Evolutionary conservation across 2,888 invertebrate species (phyloP), one percentile per base, ranked within the genome.

Genomic region (Lepidochrysops patricia): DNA sequence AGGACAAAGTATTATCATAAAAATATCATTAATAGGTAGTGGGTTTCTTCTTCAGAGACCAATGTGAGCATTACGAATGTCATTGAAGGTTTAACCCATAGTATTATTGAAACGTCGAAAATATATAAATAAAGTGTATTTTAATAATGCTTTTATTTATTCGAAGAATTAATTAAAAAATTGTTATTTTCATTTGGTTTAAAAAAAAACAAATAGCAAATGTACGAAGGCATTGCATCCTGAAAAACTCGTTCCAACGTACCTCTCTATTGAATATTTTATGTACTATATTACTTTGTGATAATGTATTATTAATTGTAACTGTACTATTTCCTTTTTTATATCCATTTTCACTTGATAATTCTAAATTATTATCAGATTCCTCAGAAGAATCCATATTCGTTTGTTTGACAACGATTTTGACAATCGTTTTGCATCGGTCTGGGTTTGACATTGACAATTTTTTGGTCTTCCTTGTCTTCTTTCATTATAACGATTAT

Each of bases 251-350:
- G 65, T 63, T 68, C 66, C 67, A 64, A 79, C 85, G 84, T 78
- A 92, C 92, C 90, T 92, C 92, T 75, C 92, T 86, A 73, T 91
- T 91, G 71, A 91, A 89, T 72, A 92, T 80, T 81, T 92, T 92
- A 72, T 84, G 78, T 64, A 86, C 75, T 68, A 82, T 82, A 73
- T 87, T 88, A 70, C 72, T 77, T 70, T 75, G 78, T 67, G 73
- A 72, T 66, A 66, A 71, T 65, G 76, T 70, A 67, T 74, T 72
- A 67, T 70, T 76, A 71, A 66, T 77, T 64, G 71, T 71, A 70
- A 65, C 73, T 76, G 75, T 77, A 64, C 60, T 70, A 71, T 68
- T 72, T 62, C 72, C 68, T 74, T 76, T 79, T 66, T 70, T 70
- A 64, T 68, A 72, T 70, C 75, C 79, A 79, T 79, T 76, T 70